These are phyloP conservation scores for Muntiacus muntjak DNA, from an alignment of 2,113 vertebrate species.

Conservation along the genomic window DNA sequence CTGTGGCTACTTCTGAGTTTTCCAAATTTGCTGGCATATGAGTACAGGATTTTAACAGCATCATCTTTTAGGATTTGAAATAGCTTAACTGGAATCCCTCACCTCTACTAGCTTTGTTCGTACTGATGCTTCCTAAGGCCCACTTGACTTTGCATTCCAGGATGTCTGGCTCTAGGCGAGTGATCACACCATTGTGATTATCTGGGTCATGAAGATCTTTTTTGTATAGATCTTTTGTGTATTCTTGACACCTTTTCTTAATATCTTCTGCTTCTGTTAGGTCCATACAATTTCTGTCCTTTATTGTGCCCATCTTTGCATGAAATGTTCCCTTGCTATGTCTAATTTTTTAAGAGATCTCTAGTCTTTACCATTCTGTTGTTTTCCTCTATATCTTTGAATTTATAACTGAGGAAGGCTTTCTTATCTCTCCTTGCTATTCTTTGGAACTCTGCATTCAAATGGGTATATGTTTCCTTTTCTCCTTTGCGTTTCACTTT, in stretches of 20 bases:
- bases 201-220: not conserved
- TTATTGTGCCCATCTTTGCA: not conserved
- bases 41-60: not conserved
- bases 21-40: not conserved
- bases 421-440: not conserved
- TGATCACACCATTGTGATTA: not conserved
- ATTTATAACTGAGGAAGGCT: not conserved
- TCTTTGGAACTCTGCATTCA: not conserved
- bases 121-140: not conserved
- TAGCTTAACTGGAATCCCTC: not conserved
- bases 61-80: not conserved
- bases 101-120: not conserved
- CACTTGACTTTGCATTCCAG: not conserved
- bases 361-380: not conserved
- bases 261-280: not conserved
- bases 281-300: not conserved
- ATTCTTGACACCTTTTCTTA: not conserved
- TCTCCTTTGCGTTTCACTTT: not conserved
- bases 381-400: not conserved
- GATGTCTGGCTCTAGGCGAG: not conserved
- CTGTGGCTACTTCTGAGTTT: not conserved
- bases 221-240: not conserved
- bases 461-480: not conserved
- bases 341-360: not conserved
- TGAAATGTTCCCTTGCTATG: not conserved